Base-by-base conservation (phyloP, 2,113 vertebrate genomes). In the Hepsetus odoe region DNA sequence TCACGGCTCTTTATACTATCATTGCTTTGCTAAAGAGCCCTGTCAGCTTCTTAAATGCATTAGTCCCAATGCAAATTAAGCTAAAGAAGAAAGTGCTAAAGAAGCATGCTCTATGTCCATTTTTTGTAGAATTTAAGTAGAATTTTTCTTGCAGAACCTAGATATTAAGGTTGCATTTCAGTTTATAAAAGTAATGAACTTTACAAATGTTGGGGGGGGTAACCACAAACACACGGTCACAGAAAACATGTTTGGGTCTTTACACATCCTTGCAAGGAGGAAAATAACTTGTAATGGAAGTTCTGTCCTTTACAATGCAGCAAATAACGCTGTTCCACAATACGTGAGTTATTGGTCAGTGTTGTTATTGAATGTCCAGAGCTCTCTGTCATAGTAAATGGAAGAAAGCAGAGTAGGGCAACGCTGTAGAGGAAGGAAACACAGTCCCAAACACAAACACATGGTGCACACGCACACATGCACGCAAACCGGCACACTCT, bases 391-490 rank as follows among this genome's bases (percentile, higher is more conserved):
- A 30, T 74, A 32, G 49, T 79, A 51, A 76, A 80, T 76, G 72
- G 80, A 84, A 80, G 53, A 80, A 72, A 72, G 49, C 65, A 67
- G n/a, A 69, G 51, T 32, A 73, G 68, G 55, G 69, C 73, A 76
- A 69, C 44, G 56, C 33, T 69, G 38, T 51, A 12, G 64, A 79
- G 80, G 74, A 85, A 83, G 84, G 81, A 85, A 80, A 78, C 64
- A 68, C 56, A 33, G n/a, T 30, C 32, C 66, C 67, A 66, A 55
- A 59, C 76, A 49, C 69, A 82, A 66, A 61, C 74, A 61, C 67
- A 78, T 40, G n/a, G 74, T 56, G 77, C 35, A 32, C 56, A 68
- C 74, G 32, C 30, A 64, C 53, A 12, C 69, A 76, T 26, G 51
- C 76, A 79, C 44, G 33, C 64, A 49, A 56, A 75, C 28, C 40